Base-by-base conservation (phyloP, 2,797 vertebrate species). In the Sebastes nivosus region DNA sequence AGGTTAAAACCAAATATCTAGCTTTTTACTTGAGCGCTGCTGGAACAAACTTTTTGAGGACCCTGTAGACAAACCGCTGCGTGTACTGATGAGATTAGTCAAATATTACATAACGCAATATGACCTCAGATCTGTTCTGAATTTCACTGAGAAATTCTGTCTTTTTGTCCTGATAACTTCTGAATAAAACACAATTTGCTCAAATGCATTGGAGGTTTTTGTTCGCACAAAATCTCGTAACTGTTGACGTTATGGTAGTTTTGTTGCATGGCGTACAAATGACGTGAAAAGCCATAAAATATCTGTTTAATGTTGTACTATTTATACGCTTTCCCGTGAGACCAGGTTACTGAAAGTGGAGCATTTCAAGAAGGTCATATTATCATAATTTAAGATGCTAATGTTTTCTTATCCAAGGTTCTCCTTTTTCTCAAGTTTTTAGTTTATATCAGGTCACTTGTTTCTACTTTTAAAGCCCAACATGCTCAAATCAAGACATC, bases 1-100 rank as follows among this genome's bases (percentile, higher is more conserved):
- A 25, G 81, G 67, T 83, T 84, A 72, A 38, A 16, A 58, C 29
- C 27, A 68, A 65, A 54, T 38, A 50, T 72, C 22, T 10, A 29
- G 64, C 22, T 29, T 52, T 59, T 54, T 36, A 24, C 57, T 64
- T n/a, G 11, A 81, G 54, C 20, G 18, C 7, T 68, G 54, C 42
- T 30, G 6, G 12, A 29, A 58, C 7, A 81, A 86, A 76, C 59
- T 64, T 78, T 75, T 2, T 2, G 13, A 32, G 18, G 46, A n/a
- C 32, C 16, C 30, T 0, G 67, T 2, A 16, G 69, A 59, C 54
- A 63, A 50, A 50, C 34, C 3, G 38, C 0, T 1, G 63, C 13
- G 24, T 7, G 46, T 6, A 20, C 30, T 20, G 12, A 64, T 29
- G 16, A 30, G 6, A 20, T 60, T 14, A n/a, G n/a, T n/a, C n/a